Base-by-base conservation (phyloP, 1,140 invertebrate genomes). In the Drosophila mauritiana region DNA sequence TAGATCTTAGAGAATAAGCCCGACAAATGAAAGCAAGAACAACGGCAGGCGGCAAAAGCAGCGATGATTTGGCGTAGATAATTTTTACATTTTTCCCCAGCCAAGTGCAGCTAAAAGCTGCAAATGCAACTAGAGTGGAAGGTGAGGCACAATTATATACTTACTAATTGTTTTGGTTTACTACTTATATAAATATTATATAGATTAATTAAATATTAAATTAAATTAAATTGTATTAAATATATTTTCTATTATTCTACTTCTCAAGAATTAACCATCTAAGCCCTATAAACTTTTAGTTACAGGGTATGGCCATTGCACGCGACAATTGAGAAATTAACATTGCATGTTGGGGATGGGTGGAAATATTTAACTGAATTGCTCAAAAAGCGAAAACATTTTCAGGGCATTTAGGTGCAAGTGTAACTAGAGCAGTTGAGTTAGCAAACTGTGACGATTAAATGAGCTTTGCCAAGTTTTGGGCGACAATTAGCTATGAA, bases 31-130 rank as follows among this genome's bases (percentile, higher is more conserved):
- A 80, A 80, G 80, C 63, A 64, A 80, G 76, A 79, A 80, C 48
- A 55, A 25, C 56, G 56, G 27, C 36, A 48, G 65, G 20, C 39
- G 43, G 49, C 62, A 55, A 45, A 42, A 36, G 65, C 53, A 25
- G 46, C 51, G 54, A 86, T 85, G 68, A 78, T 68, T 81, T 78
- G 55, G 73, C 82, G 69, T 56, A 81, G 78, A 86, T 86, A 81
- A 86, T 80, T 74, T 77, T 54, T 51, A 78, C 68, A 57, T 68
- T 77, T 57, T 65, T 67, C 48, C 34, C 22, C 77, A 68, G 27
- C 45, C 56, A 65, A 69, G 42, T 55, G 27, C 49, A 51, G 13
- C 10, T 7, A 22, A 36, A 53, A 53, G 17, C 20, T 37, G 15
- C 20, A n/a, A 8, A 25, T 12, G 0, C 46, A 48, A 34, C 20